phyloP scores from a whole-genome alignment of 2,797 vertebrate genomes.

The Sebastes variabilis region DNA sequence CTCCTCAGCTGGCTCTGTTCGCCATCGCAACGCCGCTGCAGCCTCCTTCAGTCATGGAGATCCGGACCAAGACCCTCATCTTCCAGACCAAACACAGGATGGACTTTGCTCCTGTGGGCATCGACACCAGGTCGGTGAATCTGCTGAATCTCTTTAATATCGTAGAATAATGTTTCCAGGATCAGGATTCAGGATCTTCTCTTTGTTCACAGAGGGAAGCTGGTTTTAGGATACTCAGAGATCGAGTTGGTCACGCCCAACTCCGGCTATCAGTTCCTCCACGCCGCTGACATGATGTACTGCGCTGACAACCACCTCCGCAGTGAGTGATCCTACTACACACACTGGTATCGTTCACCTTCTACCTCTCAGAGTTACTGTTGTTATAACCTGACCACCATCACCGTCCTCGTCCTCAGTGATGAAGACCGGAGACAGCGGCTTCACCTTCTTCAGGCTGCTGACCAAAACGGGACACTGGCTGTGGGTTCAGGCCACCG shows the following conservation, averaged over 20 bases:
- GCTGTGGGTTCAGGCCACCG: slow-evolving; percentile 74
- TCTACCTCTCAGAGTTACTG: background rate
- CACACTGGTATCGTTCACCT: background rate
- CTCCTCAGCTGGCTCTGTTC: slow-evolving; percentile 71
- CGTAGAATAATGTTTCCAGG: background rate
- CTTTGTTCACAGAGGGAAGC: slow-evolving; percentile 50
- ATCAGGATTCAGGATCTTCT: background rate
- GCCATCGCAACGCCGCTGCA: slow-evolving; percentile 74
- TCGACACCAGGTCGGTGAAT: slow-evolving; percentile 67
- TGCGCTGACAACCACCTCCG: slow-evolving; percentile 74
- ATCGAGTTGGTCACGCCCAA: slow-evolving; percentile 57
- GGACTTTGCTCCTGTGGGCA: slow-evolving; percentile 76
- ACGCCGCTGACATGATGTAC: slow-evolving; percentile 77
- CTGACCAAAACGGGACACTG: slow-evolving; percentile 62
- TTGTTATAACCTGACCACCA: background rate
- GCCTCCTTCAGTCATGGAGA: slow-evolving; percentile 68
- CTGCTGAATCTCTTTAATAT: background rate
- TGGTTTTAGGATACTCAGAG: slow-evolving; percentile 72
- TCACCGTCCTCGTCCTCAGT: slow-evolving; percentile 42
- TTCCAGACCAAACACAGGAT: slow-evolving; percentile 81
- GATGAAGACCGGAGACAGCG: slow-evolving; percentile 74
- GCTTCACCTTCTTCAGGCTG: slow-evolving; percentile 67
- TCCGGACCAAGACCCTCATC: slow-evolving; percentile 73
- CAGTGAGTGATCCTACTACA: slow-evolving; percentile 54
- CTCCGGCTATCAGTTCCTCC: slow-evolving; percentile 75